phyloP scores from a whole-genome alignment of 2,113 vertebrate genomes.

The Oreochromis niloticus region DNA sequence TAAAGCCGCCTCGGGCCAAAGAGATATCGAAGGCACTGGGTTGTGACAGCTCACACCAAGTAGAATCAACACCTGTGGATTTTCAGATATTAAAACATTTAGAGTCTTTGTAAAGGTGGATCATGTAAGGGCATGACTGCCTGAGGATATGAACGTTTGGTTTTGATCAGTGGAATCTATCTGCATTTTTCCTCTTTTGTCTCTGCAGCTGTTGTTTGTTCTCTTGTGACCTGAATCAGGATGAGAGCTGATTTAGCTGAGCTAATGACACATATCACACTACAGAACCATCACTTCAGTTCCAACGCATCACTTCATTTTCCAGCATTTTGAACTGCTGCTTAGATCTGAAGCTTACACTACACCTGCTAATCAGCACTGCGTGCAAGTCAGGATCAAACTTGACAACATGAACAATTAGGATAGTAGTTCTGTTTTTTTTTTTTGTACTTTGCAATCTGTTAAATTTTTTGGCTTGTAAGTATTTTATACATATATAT shows the following conservation, averaged over 20 bases:
- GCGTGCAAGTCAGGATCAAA: neutral
- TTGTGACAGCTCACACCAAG: neutral
- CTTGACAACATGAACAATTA: neutral
- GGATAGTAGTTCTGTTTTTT: neutral
- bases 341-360: neutral
- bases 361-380: neutral
- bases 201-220: slow-evolving; percentile 8
- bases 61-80: neutral
- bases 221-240: neutral
- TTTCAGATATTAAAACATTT: slow-evolving; percentile 25
- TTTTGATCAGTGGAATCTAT: neutral
- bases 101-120: neutral
- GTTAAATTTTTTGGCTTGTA: neutral
- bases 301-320: neutral
- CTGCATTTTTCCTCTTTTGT: neutral
- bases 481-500: fast-evolving
- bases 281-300: neutral
- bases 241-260: neutral
- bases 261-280: neutral
- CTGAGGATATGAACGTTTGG: neutral
- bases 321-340: neutral
- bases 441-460: neutral
- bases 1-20: neutral
- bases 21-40: neutral
- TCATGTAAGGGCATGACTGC: neutral